These are phyloP conservation scores for Pelochelys cantorii DNA, from an alignment of 2,797 vertebrate genomes.

Conservation along the genomic window DNA sequence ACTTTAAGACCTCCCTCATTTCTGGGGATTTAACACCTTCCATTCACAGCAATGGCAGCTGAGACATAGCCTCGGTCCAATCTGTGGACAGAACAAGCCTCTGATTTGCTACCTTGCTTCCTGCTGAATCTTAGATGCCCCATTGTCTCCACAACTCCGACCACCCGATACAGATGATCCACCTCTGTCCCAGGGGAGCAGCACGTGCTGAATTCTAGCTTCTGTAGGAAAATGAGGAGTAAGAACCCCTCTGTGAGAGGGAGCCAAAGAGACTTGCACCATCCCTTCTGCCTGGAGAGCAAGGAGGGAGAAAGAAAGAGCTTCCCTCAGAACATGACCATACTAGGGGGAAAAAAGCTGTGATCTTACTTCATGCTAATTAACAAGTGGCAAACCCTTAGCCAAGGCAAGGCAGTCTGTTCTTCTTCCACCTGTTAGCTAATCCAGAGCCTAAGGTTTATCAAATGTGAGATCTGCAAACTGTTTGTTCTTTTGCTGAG, in stretches of 20 bases:
- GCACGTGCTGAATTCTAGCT: not conserved
- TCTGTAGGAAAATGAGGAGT: not conserved
- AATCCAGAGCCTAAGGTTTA: not conserved
- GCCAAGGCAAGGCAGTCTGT: not conserved
- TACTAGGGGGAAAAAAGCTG: not conserved
- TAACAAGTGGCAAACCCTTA: not conserved
- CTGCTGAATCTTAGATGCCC: not conserved
- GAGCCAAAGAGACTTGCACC: not conserved
- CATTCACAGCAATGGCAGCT: not conserved
- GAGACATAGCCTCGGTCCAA: not conserved
- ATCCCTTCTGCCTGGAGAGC: not conserved
- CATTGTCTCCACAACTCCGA: not conserved
- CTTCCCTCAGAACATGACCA: not conserved
- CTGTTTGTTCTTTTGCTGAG: not conserved
- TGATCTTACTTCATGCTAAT: not conserved
- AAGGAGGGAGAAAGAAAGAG: not conserved
- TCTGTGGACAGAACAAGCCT: not conserved
- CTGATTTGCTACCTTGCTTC: not conserved
- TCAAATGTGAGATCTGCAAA: not conserved
- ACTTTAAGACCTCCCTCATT: not conserved
- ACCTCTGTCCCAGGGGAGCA: not conserved
- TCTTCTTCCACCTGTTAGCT: not conserved
- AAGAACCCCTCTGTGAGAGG: not conserved
- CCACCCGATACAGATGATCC: not conserved
- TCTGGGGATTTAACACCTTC: not conserved